These are phyloP conservation scores for Himalopsyche kuldschensis DNA, from an alignment of 2,888 invertebrate species.

Conservation along the genomic window DNA sequence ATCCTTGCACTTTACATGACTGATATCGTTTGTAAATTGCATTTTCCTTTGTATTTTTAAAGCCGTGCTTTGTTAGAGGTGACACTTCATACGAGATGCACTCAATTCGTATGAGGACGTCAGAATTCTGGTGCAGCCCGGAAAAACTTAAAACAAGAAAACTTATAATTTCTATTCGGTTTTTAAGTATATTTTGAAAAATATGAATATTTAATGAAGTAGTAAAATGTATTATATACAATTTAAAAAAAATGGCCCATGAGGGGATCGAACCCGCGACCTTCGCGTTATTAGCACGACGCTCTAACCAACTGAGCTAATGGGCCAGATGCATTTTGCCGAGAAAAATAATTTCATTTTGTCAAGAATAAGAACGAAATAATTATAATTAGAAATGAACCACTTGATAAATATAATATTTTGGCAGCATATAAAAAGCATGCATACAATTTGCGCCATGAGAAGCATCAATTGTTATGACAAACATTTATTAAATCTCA, in stretches of 20 bases:
- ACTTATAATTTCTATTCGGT: too few relatives aligned
- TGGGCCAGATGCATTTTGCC: constrained; percentile 22
- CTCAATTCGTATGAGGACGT: not conserved
- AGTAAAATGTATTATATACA: too few relatives aligned
- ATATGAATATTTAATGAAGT: not conserved
- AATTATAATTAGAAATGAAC: too few relatives aligned
- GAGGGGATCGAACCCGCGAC: constrained; percentile 40
- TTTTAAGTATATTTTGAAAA: too few relatives aligned
- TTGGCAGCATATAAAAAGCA: too few relatives aligned
- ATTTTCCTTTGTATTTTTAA: not conserved
- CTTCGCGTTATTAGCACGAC: constrained; percentile 41
- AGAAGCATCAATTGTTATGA: too few relatives aligned
- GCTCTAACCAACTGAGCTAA: constrained; percentile 41
- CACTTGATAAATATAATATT: too few relatives aligned
- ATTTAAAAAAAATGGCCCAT: constrained; percentile 34
- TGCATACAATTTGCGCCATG: too few relatives aligned
- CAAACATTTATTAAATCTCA: too few relatives aligned
- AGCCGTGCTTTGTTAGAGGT: not conserved
- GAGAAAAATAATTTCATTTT: too few relatives aligned
- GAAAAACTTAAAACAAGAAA: not conserved
- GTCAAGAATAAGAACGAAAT: too few relatives aligned
- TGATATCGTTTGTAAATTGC: not conserved
- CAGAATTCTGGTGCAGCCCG: not conserved
- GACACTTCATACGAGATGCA: not conserved
- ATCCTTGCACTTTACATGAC: not conserved